Conservation (phyloP, 1,140 invertebrate species). For the Halesus radiatus region DNA sequence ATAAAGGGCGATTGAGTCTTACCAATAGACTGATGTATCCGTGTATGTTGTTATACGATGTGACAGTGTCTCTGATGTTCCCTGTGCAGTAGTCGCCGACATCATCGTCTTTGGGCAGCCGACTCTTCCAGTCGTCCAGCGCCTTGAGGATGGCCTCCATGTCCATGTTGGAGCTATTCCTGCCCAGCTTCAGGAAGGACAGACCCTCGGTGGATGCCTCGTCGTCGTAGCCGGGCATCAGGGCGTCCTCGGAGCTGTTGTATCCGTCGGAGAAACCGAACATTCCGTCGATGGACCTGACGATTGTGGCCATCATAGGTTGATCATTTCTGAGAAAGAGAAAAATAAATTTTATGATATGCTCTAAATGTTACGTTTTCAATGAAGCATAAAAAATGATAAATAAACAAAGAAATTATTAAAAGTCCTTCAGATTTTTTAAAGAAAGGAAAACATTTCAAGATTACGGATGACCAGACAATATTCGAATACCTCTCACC, state of each 20-base stretch:
- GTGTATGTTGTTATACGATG: slow-evolving; percentile 67
- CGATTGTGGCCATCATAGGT: no score
- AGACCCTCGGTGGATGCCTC: not conserved
- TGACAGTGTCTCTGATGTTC: slow-evolving; percentile 62
- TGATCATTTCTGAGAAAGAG: no score
- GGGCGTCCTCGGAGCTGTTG: not conserved
- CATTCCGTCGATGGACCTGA: no score
- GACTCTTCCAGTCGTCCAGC: slow-evolving; percentile 19
- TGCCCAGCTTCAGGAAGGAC: not conserved
- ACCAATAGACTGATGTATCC: slow-evolving; percentile 68
- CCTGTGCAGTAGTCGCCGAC: slow-evolving; percentile 65
- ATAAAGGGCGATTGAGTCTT: slow-evolving; percentile 56
- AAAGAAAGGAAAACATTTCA: no score
- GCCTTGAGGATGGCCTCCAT: not conserved
- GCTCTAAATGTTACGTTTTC: no score
- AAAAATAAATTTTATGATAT: no score
- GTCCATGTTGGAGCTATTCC: not conserved
- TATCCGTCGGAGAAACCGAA: not conserved
- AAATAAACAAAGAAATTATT: no score
- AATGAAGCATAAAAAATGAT: no score
- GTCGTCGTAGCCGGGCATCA: no score
- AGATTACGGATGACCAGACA: no score
- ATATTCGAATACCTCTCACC: no score
- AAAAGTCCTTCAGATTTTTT: no score
- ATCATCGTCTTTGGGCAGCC: not conserved